Conservation (phyloP, 2,797 vertebrate genomes). For the Sparidentex hasta region DNA sequence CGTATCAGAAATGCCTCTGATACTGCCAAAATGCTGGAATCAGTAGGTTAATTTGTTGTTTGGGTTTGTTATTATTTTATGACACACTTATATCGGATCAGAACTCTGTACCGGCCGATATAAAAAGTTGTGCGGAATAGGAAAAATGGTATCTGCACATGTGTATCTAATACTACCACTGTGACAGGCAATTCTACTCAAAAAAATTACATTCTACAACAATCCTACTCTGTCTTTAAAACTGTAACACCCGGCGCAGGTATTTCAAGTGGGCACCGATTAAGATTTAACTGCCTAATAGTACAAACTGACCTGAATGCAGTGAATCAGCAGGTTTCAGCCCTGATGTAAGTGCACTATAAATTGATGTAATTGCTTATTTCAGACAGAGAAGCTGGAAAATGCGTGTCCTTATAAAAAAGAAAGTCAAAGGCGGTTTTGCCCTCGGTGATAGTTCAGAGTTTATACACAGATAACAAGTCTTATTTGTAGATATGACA, state of each 20-base stretch:
- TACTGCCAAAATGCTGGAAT: too few relatives aligned
- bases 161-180: neutral
- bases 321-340: neutral
- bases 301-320: neutral
- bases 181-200: neutral
- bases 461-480: constrained; percentile 45
- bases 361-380: neutral
- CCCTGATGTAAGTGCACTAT: accelerated
- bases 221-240: too few relatives aligned
- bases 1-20: too few relatives aligned
- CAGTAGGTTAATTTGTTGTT: too few relatives aligned
- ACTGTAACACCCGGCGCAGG: too few relatives aligned
- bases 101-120: too few relatives aligned
- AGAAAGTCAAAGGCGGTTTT: constrained; percentile 16
- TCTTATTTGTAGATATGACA: constrained; percentile 29
- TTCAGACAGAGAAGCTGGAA: neutral
- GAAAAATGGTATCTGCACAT: too few relatives aligned
- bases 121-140: too few relatives aligned
- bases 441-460: neutral
- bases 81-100: too few relatives aligned
- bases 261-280: too few relatives aligned
- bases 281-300: too few relatives aligned
- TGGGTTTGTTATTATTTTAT: too few relatives aligned
- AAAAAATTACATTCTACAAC: neutral
- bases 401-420: neutral